A percentile compares a stretch with the other conserved stretches of the same genome.
Conservation (phyloP, 2,797 vertebrate genomes). For the Varecia variegata region DNA sequence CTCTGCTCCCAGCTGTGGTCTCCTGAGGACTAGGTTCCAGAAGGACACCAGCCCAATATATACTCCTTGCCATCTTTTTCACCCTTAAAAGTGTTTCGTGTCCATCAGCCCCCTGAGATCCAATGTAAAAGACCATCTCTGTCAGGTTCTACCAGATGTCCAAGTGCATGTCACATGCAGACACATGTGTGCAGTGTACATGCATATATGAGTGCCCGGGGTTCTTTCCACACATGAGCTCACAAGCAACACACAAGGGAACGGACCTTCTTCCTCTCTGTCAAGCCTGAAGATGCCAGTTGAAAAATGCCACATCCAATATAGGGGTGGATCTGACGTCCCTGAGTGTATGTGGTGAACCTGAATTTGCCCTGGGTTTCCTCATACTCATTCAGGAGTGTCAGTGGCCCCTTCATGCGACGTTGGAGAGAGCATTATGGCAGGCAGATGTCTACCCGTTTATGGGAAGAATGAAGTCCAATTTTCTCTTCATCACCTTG, state of each 20-base stretch:
- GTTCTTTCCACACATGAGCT: not conserved
- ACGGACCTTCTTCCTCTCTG: not conserved
- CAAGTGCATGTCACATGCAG: not conserved
- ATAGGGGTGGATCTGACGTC: conserved; percentile 62
- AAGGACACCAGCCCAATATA: not conserved
- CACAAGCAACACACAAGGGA: not conserved
- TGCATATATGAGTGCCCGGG: not conserved
- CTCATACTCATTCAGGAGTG: conserved; percentile 73
- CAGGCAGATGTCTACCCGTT: not conserved
- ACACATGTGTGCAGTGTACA: not conserved
- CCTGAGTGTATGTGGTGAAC: conserved; percentile 73
- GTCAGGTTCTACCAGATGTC: not conserved
- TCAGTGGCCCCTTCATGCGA: conserved; percentile 29
- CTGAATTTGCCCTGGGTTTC: conserved; percentile 71
- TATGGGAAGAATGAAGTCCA: conserved; percentile 29
- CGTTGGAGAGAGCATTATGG: conserved; percentile 6
- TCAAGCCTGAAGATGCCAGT: not conserved
- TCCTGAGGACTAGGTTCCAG: not conserved
- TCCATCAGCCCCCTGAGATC: not conserved
- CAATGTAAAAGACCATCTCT: not conserved
- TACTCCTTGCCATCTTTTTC: not conserved
- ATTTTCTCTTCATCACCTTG: not conserved
- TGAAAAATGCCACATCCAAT: not conserved
- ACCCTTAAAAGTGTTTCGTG: not conserved
- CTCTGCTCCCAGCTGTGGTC: not conserved